Evolutionary conservation across 1,140 invertebrate genomes (phyloP).

Genomic region (Macrotrachela quadricornifera): DNA sequence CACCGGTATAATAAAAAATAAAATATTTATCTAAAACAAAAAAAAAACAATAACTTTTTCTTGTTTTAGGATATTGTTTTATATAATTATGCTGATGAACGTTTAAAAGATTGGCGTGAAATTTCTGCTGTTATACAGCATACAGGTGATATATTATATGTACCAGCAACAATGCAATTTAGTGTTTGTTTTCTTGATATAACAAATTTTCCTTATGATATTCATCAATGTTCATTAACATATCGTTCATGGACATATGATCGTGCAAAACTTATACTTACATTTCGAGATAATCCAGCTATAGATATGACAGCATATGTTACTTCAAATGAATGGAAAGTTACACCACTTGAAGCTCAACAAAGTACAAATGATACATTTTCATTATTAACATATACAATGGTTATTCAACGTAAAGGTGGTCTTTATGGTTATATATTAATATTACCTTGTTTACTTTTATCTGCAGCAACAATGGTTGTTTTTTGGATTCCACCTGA

Average conservation of each 20-base stretch:
- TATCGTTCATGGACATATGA: constrained; percentile 40
- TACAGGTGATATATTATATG: constrained; percentile 42
- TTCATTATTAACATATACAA: too few relatives aligned
- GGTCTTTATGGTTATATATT: constrained; percentile 15
- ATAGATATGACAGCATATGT: too few relatives aligned
- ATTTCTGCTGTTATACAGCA: constrained; percentile 37
- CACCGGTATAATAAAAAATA: constrained; percentile 44
- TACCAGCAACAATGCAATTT: constrained; percentile 43
- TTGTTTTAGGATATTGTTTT: too few relatives aligned
- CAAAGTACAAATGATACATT: too few relatives aligned
- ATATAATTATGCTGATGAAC: constrained; percentile 11
- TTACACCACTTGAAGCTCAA: too few relatives aligned
- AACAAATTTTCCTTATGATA: constrained; percentile 46
- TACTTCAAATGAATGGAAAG: too few relatives aligned
- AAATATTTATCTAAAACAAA: too few relatives aligned
- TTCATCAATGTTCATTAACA: constrained; percentile 41
- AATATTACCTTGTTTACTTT: constrained; percentile 13
- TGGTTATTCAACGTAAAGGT: constrained; percentile 6
- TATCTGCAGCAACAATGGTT: constrained; percentile 12
- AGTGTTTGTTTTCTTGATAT: constrained; percentile 45
- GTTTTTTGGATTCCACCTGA: constrained; percentile 15
- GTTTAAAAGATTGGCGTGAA: constrained; percentile 33
- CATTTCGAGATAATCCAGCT: too few relatives aligned
- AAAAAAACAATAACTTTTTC: too few relatives aligned
- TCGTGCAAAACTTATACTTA: constrained; percentile 14